phyloP scores from a whole-genome alignment of 2,888 invertebrate species.

The Lysandra coridon region DNA sequence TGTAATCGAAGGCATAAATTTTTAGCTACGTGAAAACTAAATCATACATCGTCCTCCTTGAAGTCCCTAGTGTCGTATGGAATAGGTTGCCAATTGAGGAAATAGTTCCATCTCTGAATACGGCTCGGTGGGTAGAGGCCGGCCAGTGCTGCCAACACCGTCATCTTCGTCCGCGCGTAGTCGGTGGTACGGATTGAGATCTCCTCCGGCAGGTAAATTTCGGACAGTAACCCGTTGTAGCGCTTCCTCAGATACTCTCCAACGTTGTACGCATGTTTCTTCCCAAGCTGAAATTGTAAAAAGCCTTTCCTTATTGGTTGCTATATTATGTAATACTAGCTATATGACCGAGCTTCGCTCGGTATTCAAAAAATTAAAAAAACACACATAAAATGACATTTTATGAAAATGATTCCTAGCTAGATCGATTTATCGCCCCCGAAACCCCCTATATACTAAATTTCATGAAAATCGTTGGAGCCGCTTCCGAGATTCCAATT shows the following conservation, averaged over 20 bases:
- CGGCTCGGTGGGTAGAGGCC: constrained; percentile 83
- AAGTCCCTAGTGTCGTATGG: constrained; percentile 69
- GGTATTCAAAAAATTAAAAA: too few relatives aligned
- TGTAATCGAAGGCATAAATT: too few relatives aligned
- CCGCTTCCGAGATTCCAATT: too few relatives aligned
- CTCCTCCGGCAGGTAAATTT: constrained; percentile 71
- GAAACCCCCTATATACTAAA: too few relatives aligned
- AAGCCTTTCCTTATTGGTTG: neutral
- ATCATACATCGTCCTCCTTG: constrained; percentile 66
- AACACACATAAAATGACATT: too few relatives aligned
- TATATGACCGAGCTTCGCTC: too few relatives aligned
- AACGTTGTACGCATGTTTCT: constrained; percentile 69
- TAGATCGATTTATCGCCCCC: too few relatives aligned
- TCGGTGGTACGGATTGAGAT: constrained; percentile 82
- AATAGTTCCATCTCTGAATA: constrained; percentile 78
- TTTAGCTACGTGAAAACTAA: neutral
- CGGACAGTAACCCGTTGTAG: constrained; percentile 69
- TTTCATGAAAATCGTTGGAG: too few relatives aligned
- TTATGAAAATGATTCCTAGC: too few relatives aligned
- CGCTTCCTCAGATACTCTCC: constrained; percentile 70
- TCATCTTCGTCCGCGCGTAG: constrained; percentile 87
- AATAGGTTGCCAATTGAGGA: constrained; percentile 85
- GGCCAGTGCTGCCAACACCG: constrained; percentile 83
- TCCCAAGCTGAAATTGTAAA: constrained; percentile 65
- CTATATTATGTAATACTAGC: too few relatives aligned